Evolutionary conservation across 2,797 vertebrate genomes (phyloP), one percentile per base, ranked within the genome.

Genomic region (Anguilla marmorata): DNA sequence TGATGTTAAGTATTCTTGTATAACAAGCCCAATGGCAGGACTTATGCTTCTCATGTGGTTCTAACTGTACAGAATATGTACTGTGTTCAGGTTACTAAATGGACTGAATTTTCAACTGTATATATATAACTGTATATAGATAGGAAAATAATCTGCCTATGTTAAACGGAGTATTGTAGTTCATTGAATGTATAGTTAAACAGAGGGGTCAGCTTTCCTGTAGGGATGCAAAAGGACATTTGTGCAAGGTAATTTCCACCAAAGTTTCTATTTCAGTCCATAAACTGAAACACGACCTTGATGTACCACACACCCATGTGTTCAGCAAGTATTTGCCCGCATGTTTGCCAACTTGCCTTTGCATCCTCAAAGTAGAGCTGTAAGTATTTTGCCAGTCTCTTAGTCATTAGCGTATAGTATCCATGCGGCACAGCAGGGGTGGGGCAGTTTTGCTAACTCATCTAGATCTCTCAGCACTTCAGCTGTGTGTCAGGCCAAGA

Each of bases 1-100:
- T 48, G 45, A 86, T 24, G 37, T 86, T 4, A 50, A 74, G 21
- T 86, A 21, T 86, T 82, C 21, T 27, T 74, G 54, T 86, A 56
- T 14, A 56, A 56, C 12, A 16, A 56, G 54, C 48, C 3, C 16
- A 33, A 41, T 33, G 3, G 16, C 12, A 37, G 30, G 33, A 41
- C 12, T 37, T 37, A 76, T 76, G 72, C 12, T 76, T 37, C 72
- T 41, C 41, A 19, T 72, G 16, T 37, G 12, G 37, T 37, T 41
- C 16, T 37, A 37, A 76, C 33, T 37, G 12, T 37, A 37, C 21
- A 33, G 69, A 74, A 74, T 27, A 45, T 45, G 41, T 45, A 45
- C 7, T 33, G 69, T 12, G 4, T 74, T 37, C 69, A 74, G n/a
- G 8, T 74, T 74, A 74, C 30, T 74, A 14, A 16, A 63, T 19